A percentile compares a stretch with the other conserved stretches of the same genome.
Evolutionary conservation across 92 coral and sea anemone genomes (phyloP).

Genomic region (Parazoanthus atlanticus): DNA sequence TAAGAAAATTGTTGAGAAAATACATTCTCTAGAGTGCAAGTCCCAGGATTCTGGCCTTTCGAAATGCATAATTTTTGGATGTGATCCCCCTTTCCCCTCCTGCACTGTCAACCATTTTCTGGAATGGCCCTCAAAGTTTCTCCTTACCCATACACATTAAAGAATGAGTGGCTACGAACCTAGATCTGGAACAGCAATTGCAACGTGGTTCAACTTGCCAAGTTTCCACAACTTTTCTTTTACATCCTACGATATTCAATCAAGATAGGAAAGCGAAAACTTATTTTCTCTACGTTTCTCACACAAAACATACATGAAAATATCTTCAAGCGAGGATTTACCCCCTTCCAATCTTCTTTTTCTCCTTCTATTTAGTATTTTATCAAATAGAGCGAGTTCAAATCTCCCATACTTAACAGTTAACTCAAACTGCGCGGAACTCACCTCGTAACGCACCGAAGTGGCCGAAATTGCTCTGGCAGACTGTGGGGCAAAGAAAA

Average conservation of each 20-base stretch:
- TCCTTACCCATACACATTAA: too few species aligned
- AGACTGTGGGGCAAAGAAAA: slow-evolving; percentile 12
- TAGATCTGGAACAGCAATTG: slow-evolving; percentile 95
- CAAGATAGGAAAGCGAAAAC: not conserved
- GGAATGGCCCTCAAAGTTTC: too few species aligned
- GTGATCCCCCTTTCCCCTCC: too few species aligned
- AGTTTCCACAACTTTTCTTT: slow-evolving; percentile 83
- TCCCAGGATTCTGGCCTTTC: too few species aligned
- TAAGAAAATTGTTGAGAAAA: too few species aligned
- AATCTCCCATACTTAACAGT: too few species aligned
- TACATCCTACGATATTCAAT: slow-evolving; percentile 47
- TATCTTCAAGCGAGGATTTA: not conserved
- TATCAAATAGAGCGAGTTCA: too few species aligned
- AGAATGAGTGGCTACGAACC: slow-evolving; percentile 48
- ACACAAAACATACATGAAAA: not conserved
- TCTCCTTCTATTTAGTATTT: too few species aligned
- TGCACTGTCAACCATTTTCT: too few species aligned
- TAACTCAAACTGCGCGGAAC: not conserved
- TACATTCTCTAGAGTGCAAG: too few species aligned
- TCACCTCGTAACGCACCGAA: not conserved
- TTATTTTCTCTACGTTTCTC: not conserved
- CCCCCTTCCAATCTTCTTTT: not conserved
- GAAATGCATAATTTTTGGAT: too few species aligned
- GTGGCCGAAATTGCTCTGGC: slow-evolving; percentile 52
- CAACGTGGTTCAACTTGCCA: slow-evolving; percentile 97